Evolutionary conservation across 37 sponge, comb jelly and placozoan species (phyloP).

Genomic region (Mnemiopsis leidyi): DNA sequence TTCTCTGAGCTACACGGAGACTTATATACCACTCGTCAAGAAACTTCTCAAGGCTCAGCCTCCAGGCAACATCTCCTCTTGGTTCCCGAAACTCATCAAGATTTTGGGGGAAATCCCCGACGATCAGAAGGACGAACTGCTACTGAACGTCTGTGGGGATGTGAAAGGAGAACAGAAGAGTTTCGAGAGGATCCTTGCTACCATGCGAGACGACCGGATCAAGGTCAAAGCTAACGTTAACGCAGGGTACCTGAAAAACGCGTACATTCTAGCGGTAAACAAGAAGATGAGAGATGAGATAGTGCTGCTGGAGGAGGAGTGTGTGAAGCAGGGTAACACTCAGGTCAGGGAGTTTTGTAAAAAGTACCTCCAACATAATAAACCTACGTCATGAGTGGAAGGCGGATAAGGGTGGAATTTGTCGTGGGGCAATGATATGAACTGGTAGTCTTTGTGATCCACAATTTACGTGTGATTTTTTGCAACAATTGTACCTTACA

Average conservation of each 20-base stretch:
- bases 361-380: slow-evolving; percentile 57
- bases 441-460: too few species aligned
- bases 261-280: slow-evolving; percentile 59
- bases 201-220: slow-evolving; percentile 9
- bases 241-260: slow-evolving; percentile 4
- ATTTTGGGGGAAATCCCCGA: slow-evolving; percentile 2
- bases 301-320: slow-evolving; percentile 10
- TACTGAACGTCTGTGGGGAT: not conserved
- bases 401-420: too few species aligned
- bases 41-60: slow-evolving; percentile 23
- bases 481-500: too few species aligned
- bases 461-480: too few species aligned
- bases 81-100: slow-evolving; percentile 44
- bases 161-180: slow-evolving; percentile 32
- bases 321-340: slow-evolving; percentile 21
- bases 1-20: slow-evolving; percentile 25
- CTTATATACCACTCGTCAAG: not conserved
- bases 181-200: slow-evolving; percentile 57
- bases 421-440: too few species aligned
- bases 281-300: slow-evolving; percentile 59
- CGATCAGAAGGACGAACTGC: slow-evolving; percentile 13
- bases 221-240: slow-evolving; percentile 9
- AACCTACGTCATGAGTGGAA: too few species aligned
- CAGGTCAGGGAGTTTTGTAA: slow-evolving; percentile 55
- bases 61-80: not conserved